Percentiles rank a stretch among this genome's conserved stretches.
Conservation (phyloP, 2,113 vertebrate genomes). For the Petromus typicus region DNA sequence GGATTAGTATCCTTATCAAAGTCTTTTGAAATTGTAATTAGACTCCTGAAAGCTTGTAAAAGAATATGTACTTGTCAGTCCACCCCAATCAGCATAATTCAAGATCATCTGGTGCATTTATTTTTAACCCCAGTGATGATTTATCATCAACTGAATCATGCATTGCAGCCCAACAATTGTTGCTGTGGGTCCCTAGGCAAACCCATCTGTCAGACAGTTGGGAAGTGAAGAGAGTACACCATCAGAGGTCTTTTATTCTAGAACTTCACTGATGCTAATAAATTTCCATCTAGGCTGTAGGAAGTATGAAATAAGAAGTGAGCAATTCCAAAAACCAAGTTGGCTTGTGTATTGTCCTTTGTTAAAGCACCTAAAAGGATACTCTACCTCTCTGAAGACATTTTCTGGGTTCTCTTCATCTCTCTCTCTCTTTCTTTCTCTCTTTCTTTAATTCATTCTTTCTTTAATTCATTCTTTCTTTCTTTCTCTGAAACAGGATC, state of each 20-base stretch:
- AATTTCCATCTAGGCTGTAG: constrained; percentile 29
- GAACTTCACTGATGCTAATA: not conserved
- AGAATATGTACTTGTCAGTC: not conserved
- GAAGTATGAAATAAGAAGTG: constrained; percentile 11
- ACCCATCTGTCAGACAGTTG: not conserved
- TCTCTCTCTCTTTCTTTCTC: not conserved
- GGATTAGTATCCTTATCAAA: not conserved
- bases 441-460: not conserved
- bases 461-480: not conserved
- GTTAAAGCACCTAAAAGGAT: not conserved
- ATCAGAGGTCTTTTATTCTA: constrained; percentile 17
- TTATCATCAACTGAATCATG: constrained; percentile 21
- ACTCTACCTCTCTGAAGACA: constrained; percentile 18
- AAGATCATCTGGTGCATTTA: constrained; percentile 20
- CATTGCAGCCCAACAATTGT: not conserved
- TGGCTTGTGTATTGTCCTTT: not conserved
- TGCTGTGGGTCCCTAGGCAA: not conserved
- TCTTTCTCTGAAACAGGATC: not conserved
- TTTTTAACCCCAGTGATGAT: not conserved
- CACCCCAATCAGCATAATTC: not conserved
- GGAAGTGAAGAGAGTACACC: not conserved
- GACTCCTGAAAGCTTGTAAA: not conserved
- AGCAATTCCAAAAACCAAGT: not conserved
- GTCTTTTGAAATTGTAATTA: constrained; percentile 28
- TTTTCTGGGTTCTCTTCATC: not conserved